These are phyloP conservation scores for Acromyrmex charruanus DNA, from an alignment of 1,140 invertebrate genomes.

Conservation along the genomic window DNA sequence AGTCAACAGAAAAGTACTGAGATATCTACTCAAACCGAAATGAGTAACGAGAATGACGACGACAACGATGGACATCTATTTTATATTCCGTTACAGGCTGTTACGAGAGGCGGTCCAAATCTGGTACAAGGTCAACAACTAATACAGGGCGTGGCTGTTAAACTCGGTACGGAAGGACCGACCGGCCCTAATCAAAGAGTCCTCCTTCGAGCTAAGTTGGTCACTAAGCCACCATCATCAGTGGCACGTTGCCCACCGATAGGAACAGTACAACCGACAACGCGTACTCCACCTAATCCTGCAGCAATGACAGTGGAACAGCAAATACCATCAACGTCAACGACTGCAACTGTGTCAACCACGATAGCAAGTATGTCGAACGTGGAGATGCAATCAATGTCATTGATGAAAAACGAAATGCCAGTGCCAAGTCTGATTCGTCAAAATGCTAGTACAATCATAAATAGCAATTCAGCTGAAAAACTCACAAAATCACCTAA, in stretches of 20 bases:
- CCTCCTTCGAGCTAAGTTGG: slow-evolving; percentile 90
- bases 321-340: slow-evolving; percentile 77
- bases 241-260: slow-evolving; percentile 87
- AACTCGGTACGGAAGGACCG: slow-evolving; percentile 89
- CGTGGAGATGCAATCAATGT: slow-evolving; percentile 69
- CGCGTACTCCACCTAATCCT: slow-evolving; percentile 80
- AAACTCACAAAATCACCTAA: slow-evolving; percentile 81
- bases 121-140: slow-evolving; percentile 85
- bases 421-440: slow-evolving; percentile 8
- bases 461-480: slow-evolving; percentile 53
- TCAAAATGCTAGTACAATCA: slow-evolving; percentile 44
- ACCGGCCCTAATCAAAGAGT: slow-evolving; percentile 89
- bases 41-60: slow-evolving; percentile 84
- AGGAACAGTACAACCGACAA: slow-evolving; percentile 88
- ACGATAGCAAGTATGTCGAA: slow-evolving; percentile 51
- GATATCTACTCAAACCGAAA: slow-evolving; percentile 87
- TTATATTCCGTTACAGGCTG: slow-evolving; percentile 90
- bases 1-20: slow-evolving; percentile 83
- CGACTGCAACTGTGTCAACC: slow-evolving; percentile 35
- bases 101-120: slow-evolving; percentile 84
- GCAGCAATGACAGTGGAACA: slow-evolving; percentile 62
- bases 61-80: slow-evolving; percentile 88
- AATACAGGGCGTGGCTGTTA: slow-evolving; percentile 90
- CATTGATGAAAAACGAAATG: slow-evolving; percentile 48
- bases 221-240: slow-evolving; percentile 88